Conservation (phyloP, 1,140 invertebrate species). For the Drosophila sp. region DNA sequence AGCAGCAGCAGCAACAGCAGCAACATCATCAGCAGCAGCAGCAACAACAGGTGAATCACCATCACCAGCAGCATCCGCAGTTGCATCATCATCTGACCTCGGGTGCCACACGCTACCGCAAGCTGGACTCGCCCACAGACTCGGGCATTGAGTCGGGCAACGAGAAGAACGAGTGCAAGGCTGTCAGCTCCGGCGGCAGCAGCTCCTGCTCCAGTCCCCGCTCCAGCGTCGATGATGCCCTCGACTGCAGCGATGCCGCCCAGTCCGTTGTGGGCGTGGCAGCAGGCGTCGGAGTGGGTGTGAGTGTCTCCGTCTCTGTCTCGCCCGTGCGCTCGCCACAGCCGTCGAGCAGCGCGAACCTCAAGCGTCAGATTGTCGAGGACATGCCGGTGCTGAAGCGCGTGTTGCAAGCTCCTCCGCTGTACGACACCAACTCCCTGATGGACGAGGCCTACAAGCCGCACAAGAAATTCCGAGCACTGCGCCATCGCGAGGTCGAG, state of each 20-base stretch:
- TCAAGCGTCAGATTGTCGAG: conserved; percentile 88
- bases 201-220: conserved; percentile 94
- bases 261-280: conserved; percentile 32
- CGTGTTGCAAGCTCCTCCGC: conserved; percentile 94
- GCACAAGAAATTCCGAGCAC: conserved; percentile 96
- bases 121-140: conserved; percentile 95
- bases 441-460: conserved; percentile 98
- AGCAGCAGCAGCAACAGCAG: conserved; percentile 65
- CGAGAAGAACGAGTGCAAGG: conserved; percentile 91
- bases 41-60: conserved; percentile 58
- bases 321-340: conserved; percentile 78
- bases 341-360: conserved; percentile 69
- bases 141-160: conserved; percentile 97
- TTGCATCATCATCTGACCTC: conserved; percentile 77
- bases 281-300: conserved; percentile 24
- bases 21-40: conserved; percentile 55
- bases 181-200: conserved; percentile 88
- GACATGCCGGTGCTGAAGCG: conserved; percentile 97
- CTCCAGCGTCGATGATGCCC: conserved; percentile 92
- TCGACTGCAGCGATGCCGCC: conserved; percentile 86
- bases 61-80: conserved; percentile 71
- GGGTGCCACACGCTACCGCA: conserved; percentile 87
- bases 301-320: conserved; percentile 72
- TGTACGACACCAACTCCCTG: conserved; percentile 94
- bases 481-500: conserved; percentile 91